Evolutionary conservation across 2,888 invertebrate genomes (phyloP).

Genomic region (Dryobotodes eremita): DNA sequence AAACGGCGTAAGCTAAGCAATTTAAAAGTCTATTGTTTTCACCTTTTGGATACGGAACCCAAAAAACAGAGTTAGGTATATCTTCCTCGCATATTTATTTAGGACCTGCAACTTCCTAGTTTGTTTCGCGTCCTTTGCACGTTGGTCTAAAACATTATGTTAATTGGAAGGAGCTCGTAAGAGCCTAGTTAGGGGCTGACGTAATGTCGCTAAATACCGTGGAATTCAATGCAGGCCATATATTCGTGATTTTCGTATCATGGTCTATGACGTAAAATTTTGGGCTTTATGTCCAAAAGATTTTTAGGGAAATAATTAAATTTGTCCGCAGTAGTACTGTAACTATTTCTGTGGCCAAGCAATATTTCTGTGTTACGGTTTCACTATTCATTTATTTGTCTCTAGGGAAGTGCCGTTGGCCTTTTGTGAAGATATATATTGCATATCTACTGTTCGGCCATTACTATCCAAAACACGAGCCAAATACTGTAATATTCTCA

Average conservation of each 20-base stretch:
- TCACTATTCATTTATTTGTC: conserved; percentile 29
- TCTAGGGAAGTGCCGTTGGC: neutral
- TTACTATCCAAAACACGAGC: conserved; percentile 5
- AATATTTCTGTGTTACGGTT: conserved; percentile 37
- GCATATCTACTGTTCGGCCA: neutral
- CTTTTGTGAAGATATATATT: no score
- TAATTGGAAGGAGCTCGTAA: conserved; percentile 58
- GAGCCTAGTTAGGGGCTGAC: conserved; percentile 40
- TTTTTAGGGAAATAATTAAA: neutral
- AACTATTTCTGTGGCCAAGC: conserved; percentile 1
- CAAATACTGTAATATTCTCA: neutral
- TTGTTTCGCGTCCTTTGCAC: conserved; percentile 40
- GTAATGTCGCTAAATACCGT: conserved; percentile 35
- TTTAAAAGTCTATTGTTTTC: no score
- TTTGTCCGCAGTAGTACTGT: neutral
- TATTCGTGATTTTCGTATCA: conserved; percentile 3
- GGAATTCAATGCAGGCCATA: conserved; percentile 20
- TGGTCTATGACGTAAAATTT: neutral
- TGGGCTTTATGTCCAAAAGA: neutral
- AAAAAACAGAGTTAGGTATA: conserved; percentile 29
- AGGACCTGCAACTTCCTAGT: conserved; percentile 62
- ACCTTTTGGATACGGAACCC: conserved; percentile 5
- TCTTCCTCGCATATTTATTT: conserved; percentile 63
- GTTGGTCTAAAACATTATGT: conserved; percentile 64
- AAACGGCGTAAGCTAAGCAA: no score